Base-by-base conservation (phyloP, 2,888 invertebrate species). In the Cryptocephalus moraei region DNA sequence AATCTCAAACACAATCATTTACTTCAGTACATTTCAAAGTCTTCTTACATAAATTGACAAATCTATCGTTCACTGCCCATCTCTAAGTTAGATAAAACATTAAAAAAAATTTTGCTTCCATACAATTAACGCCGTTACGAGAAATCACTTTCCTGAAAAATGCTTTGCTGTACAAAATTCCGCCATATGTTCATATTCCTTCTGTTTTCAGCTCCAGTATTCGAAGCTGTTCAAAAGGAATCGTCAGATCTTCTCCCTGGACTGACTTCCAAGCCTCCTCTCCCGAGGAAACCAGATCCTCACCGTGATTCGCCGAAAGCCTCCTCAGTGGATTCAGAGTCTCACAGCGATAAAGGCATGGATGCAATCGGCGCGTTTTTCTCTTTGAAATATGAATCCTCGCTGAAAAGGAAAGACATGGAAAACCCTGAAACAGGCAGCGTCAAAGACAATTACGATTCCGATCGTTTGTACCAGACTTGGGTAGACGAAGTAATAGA, bases 251-350 rank as follows among this genome's bases (percentile, higher is more conserved):
- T 68, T 48, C 47, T 56, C 32, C 69, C 70, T 4, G 69, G 69
- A 9, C 48, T 71, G 40, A 61, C 59, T 45, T 52, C 63, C 1
- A 70, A 70, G 56, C 71, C 71, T 8, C 71, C 71, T 4, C 45
- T 70, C 33, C 68, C 69, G 4, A 65, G 58, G 51, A 64, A 62
- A 56, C 41, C 55, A 2, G 58, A 61, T 11, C 36, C 12, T 36
- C n/a, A 36, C 12, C n/a, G 12, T 36, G 36, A 36, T 4, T 11
- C 36, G 2, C n/a, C 12, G n/a, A 22, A 22, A 22, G 22, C 22
- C 22, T 22, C 22, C 22, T 22, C 22, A 6, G 22, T 22, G 22
- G 22, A 22, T 22, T 22, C 22, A 6, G 22, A 22, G 6, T 22
- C 22, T 22, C 22, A 22, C 22, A 22, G 22, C 22, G 46, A 49